Conservation (phyloP, 1,140 invertebrate genomes). For the Caerostris extrusa region DNA sequence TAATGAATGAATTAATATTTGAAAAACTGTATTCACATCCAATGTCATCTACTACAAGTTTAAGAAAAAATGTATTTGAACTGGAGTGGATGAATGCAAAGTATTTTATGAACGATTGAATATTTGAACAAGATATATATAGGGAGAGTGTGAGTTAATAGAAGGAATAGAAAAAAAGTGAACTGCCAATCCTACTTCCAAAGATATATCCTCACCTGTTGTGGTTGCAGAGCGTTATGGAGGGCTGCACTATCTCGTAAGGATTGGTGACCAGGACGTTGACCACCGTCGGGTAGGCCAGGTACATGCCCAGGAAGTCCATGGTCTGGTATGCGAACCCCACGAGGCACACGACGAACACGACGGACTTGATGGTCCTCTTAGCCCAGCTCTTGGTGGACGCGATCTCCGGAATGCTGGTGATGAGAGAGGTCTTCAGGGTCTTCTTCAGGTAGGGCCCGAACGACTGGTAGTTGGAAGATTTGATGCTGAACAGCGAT, state of each 20-base stretch:
- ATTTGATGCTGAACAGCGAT: not conserved
- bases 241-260: conserved; percentile 48
- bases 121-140: no score
- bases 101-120: no score
- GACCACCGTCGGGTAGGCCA: conserved; percentile 48
- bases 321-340: conserved; percentile 65
- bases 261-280: conserved; percentile 40
- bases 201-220: conserved; percentile 37
- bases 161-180: no score
- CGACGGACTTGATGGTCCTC: conserved; percentile 17
- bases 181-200: no score
- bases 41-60: no score
- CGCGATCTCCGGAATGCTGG: conserved; percentile 64
- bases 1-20: no score
- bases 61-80: no score
- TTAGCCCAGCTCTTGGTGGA: conserved; percentile 12
- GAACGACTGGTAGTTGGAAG: conserved; percentile 38
- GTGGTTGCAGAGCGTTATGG: conserved; percentile 52
- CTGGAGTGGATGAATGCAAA: no score
- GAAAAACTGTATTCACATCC: no score
- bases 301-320: conserved; percentile 44
- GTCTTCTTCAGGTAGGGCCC: not conserved
- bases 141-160: no score
- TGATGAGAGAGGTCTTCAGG: conserved; percentile 53
- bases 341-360: conserved; percentile 34